Conservation (phyloP, 1,140 invertebrate species). For the Apis dorsata region DNA sequence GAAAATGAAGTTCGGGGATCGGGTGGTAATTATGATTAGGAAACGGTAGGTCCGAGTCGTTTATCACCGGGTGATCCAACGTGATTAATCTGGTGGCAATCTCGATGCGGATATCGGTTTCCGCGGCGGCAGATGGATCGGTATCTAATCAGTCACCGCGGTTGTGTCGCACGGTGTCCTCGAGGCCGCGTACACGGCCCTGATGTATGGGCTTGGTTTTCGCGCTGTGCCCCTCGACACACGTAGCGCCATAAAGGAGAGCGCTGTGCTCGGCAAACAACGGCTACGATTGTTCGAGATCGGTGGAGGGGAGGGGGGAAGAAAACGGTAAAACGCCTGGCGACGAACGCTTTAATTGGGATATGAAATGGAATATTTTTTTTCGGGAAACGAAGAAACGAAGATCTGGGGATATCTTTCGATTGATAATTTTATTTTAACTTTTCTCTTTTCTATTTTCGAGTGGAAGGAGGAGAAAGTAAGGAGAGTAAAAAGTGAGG, state of each 20-base stretch:
- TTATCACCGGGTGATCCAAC: conserved; percentile 56
- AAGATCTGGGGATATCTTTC: too few species aligned
- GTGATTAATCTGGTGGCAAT: conserved; percentile 54
- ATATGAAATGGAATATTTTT: too few species aligned
- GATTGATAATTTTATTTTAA: too few species aligned
- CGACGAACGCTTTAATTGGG: too few species aligned
- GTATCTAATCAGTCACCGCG: conserved; percentile 64
- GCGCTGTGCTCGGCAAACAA: not conserved
- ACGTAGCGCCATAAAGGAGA: not conserved
- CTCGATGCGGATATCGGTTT: conserved; percentile 49
- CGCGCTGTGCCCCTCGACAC: not conserved
- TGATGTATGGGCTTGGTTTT: conserved; percentile 26
- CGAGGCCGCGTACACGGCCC: conserved; percentile 38
- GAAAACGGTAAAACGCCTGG: too few species aligned
- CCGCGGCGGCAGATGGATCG: conserved; percentile 61
- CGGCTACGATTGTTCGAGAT: not conserved
- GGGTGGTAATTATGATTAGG: conserved; percentile 50
- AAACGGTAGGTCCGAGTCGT: conserved; percentile 40
- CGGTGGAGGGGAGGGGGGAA: too few species aligned
- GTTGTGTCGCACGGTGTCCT: conserved; percentile 48
- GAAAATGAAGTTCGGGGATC: conserved; percentile 42
- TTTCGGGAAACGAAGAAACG: too few species aligned
- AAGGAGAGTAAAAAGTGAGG: too few species aligned
- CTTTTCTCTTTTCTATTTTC: too few species aligned
- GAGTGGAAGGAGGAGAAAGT: too few species aligned